Percentiles rank a stretch among this genome's conserved stretches.
Conservation (phyloP, 2,113 vertebrate species). For the Rhagologus leucostigma region DNA sequence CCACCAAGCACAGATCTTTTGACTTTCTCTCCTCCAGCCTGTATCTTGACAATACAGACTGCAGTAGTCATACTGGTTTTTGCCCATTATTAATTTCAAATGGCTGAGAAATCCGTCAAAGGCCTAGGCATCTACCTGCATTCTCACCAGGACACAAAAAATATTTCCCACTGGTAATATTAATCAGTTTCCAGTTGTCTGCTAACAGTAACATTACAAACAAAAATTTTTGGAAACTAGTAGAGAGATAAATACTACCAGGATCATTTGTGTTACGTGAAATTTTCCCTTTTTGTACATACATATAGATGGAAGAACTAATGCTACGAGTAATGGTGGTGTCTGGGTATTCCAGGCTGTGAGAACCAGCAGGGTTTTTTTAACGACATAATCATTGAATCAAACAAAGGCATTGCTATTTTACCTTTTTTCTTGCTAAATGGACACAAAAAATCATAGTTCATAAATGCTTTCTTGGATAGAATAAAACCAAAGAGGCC, state of each 20-base stretch:
- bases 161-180: background rate
- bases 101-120: background rate
- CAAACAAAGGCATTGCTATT: background rate
- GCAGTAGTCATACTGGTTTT: background rate
- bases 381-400: background rate
- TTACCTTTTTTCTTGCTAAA: background rate
- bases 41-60: background rate
- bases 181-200: background rate
- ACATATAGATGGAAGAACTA: background rate
- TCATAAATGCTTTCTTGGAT: background rate
- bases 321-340: background rate
- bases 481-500: background rate
- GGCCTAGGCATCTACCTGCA: background rate
- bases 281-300: background rate
- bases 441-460: background rate
- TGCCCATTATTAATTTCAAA: background rate
- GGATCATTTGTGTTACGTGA: background rate
- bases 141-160: background rate
- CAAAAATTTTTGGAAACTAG: background rate
- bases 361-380: background rate
- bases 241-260: background rate
- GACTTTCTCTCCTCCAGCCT: background rate
- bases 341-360: background rate
- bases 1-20: background rate
- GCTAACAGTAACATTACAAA: background rate